phyloP scores from a whole-genome alignment of 2,113 vertebrate genomes.

The Oxyura jamaicensis region DNA sequence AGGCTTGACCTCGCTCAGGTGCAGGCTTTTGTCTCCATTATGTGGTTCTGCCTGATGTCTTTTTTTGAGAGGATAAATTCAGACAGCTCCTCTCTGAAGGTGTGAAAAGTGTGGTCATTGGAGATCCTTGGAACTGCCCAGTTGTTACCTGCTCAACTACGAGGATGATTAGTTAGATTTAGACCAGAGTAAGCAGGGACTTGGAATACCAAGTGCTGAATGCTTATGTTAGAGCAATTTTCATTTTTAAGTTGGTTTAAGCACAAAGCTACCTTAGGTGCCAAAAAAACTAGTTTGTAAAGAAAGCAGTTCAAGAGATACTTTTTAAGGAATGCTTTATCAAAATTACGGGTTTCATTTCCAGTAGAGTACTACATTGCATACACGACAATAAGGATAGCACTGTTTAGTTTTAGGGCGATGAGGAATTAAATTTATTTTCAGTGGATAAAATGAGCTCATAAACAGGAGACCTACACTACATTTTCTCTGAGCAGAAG shows the following conservation, averaged over 20 bases:
- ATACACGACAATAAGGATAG: neutral
- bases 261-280: neutral
- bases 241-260: neutral
- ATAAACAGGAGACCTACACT: neutral
- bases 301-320: neutral
- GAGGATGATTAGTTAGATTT: neutral
- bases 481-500: neutral
- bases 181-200: neutral
- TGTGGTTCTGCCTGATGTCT: neutral
- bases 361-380: neutral
- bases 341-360: accelerated
- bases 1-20: neutral
- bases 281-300: neutral
- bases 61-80: neutral
- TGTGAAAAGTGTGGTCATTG: accelerated
- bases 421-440: neutral
- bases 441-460: neutral
- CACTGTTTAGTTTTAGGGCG: neutral
- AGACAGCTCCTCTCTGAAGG: accelerated
- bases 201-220: neutral
- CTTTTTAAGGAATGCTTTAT: neutral
- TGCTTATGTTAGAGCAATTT: accelerated
- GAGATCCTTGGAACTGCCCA: accelerated
- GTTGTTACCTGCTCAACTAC: accelerated
- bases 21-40: neutral